Conservation (phyloP, 2,888 invertebrate species). For the Hetaerina titia region DNA sequence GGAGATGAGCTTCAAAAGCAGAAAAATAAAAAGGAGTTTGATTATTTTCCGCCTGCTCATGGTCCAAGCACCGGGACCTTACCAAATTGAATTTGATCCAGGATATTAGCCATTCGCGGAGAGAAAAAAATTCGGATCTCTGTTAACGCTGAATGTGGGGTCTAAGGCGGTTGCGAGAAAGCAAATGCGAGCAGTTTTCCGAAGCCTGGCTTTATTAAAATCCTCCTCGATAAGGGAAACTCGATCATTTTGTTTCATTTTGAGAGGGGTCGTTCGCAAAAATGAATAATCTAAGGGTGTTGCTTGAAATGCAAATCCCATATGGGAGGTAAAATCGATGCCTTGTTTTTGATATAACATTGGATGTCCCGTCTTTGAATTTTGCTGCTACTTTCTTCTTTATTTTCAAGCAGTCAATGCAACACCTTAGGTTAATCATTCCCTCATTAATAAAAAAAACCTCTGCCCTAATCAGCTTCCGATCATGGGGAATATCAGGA, state of each 20-base stretch:
- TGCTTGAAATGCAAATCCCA: not conserved
- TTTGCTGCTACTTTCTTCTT: too few species aligned
- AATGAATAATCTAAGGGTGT: not conserved
- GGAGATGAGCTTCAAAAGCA: not conserved
- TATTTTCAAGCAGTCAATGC: too few species aligned
- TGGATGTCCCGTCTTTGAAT: too few species aligned
- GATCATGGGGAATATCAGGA: too few species aligned
- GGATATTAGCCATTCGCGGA: not conserved
- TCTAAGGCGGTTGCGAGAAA: not conserved
- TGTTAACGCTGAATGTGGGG: not conserved
- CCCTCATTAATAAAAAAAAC: too few species aligned
- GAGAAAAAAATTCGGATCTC: not conserved
- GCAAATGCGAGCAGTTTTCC: not conserved
- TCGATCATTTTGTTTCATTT: not conserved
- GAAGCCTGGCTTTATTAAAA: constrained; percentile 11
- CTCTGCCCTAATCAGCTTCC: too few species aligned
- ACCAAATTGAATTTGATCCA: not conserved
- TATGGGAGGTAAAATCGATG: not conserved
- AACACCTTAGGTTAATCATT: too few species aligned
- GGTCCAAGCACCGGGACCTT: not conserved
- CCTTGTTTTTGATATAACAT: too few species aligned
- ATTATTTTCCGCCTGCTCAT: not conserved
- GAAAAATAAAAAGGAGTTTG: not conserved
- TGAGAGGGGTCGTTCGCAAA: not conserved
- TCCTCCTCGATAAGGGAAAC: constrained; percentile 13